Evolutionary conservation across 2,888 invertebrate species (phyloP).

Genomic region (Xestia sexstrigata): DNA sequence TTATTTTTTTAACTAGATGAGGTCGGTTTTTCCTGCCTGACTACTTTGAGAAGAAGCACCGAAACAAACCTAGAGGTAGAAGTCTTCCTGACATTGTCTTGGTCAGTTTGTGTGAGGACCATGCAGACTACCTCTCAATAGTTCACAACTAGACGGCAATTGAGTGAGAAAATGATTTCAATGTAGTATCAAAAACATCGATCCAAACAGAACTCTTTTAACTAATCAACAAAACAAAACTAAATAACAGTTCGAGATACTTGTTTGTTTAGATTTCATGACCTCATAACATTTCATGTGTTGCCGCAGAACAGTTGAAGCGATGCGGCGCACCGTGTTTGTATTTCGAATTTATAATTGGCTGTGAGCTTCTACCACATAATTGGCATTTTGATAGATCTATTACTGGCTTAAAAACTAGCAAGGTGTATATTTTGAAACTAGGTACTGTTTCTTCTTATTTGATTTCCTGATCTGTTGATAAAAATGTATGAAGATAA

Average conservation of each 20-base stretch:
- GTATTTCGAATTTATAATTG: constrained; percentile 51
- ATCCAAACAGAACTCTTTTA: background rate
- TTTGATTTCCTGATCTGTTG: background rate
- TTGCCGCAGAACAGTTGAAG: constrained; percentile 1
- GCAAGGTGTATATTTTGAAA: background rate
- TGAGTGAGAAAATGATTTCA: background rate
- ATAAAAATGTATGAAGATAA: too few relatives aligned
- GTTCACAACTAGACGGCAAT: background rate
- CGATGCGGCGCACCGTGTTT: constrained; percentile 15
- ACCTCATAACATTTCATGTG: constrained; percentile 13
- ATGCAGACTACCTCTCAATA: background rate
- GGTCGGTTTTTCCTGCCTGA: too few relatives aligned
- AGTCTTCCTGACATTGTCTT: background rate
- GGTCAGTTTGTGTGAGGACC: background rate
- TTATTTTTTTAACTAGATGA: too few relatives aligned
- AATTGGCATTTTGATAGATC: constrained; percentile 5
- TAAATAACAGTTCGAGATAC: constrained; percentile 1
- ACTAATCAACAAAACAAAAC: background rate
- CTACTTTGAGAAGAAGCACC: background rate
- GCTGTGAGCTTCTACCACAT: background rate
- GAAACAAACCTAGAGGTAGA: background rate
- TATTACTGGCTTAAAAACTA: background rate
- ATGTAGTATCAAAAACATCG: background rate
- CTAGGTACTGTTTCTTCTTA: background rate
- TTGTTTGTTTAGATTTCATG: constrained; percentile 4